These are phyloP conservation scores for Tetramorium alpestre DNA, from an alignment of 1,140 invertebrate genomes.

Conservation along the genomic window DNA sequence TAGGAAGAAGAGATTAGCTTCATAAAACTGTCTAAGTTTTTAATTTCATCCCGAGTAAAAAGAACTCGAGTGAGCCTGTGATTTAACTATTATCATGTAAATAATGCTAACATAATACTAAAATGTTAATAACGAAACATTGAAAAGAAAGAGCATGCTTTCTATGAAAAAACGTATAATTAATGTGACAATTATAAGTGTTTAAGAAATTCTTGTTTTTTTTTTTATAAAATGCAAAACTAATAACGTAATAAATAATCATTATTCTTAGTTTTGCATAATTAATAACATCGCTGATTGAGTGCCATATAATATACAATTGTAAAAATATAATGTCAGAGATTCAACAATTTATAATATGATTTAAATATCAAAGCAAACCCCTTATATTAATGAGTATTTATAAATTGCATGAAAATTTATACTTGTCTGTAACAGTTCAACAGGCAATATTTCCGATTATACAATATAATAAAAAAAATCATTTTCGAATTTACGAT, in stretches of 20 bases:
- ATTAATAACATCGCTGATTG: background rate
- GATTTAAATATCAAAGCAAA: conserved; percentile 5
- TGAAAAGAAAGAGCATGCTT: background rate
- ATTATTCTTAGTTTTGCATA: background rate
- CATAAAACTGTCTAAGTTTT: conserved; percentile 5
- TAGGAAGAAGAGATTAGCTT: background rate
- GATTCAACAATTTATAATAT: conserved; percentile 63
- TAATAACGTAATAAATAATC: conserved; percentile 16
- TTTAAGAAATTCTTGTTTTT: background rate
- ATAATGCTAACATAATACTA: background rate
- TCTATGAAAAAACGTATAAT: background rate
- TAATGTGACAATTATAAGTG: background rate
- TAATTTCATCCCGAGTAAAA: background rate
- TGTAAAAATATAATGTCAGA: background rate
- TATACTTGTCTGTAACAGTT: conserved; percentile 72
- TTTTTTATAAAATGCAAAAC: background rate
- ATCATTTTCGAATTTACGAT: background rate
- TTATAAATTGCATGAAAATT: conserved; percentile 78
- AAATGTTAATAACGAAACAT: background rate
- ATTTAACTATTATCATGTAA: background rate
- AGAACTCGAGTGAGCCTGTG: background rate
- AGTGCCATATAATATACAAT: background rate
- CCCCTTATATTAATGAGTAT: conserved; percentile 63
- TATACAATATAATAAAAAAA: conserved; percentile 59
- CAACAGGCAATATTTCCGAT: conserved; percentile 25